Percentiles rank a stretch among this genome's conserved stretches.
Evolutionary conservation across 2,113 vertebrate genomes (phyloP).

Genomic region (Serilophus lunatus): DNA sequence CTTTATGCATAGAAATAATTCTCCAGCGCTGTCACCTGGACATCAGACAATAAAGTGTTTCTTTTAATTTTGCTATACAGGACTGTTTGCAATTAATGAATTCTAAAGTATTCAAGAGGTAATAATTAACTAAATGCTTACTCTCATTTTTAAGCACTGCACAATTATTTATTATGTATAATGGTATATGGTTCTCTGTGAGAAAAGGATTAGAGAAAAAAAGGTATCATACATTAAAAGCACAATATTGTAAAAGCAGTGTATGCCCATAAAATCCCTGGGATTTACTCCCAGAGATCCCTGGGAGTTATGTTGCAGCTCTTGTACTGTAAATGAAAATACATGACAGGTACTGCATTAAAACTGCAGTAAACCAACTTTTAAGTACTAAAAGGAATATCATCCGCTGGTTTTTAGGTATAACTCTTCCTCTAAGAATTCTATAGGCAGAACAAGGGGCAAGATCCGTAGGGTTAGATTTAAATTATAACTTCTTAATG

Average conservation of each 20-base stretch:
- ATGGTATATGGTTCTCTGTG: background rate
- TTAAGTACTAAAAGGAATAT: background rate
- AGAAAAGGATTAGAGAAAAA: background rate
- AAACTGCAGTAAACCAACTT: background rate
- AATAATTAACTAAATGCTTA: background rate
- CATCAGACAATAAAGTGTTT: background rate
- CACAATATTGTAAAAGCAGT: background rate
- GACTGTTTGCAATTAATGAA: background rate
- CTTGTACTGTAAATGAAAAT: background rate
- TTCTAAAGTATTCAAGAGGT: background rate
- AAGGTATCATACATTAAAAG: background rate
- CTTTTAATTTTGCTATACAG: background rate
- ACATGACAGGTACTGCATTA: background rate
- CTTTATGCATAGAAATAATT: background rate
- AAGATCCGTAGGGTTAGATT: background rate
- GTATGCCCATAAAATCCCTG: background rate
- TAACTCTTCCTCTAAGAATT: background rate
- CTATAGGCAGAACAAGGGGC: fast-evolving
- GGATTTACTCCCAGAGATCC: no score
- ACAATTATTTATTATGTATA: background rate
- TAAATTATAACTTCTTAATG: background rate
- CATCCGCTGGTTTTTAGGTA: background rate
- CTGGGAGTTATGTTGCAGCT: background rate
- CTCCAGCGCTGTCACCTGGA: background rate
- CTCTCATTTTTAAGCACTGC: background rate